These are phyloP conservation scores for Megaptera novaeangliae DNA, from an alignment of 2,113 vertebrate genomes.

Conservation along the genomic window DNA sequence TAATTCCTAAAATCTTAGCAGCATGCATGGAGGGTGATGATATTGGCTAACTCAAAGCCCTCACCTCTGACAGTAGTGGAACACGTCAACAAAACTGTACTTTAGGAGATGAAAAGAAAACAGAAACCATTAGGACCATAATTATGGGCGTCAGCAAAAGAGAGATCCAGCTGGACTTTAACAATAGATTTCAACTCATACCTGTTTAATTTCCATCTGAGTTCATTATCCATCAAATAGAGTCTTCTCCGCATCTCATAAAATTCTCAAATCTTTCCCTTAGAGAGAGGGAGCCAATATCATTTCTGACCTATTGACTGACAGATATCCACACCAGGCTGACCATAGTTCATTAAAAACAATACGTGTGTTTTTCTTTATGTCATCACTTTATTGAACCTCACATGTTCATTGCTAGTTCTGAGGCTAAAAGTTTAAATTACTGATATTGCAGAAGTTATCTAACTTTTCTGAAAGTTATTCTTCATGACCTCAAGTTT, in stretches of 20 bases:
- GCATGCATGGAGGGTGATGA: not conserved
- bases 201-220: not conserved
- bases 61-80: not conserved
- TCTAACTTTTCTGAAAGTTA: slow-evolving; percentile 36
- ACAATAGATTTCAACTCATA: not conserved
- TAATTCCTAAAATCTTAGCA: not conserved
- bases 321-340: not conserved
- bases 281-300: not conserved
- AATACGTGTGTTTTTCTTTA: slow-evolving; percentile 28
- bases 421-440: slow-evolving; percentile 19
- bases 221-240: slow-evolving; percentile 39
- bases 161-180: not conserved
- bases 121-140: slow-evolving; percentile 11
- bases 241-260: not conserved
- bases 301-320: slow-evolving; percentile 30
- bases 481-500: slow-evolving; percentile 5
- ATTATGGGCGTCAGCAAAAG: slow-evolving; percentile 9
- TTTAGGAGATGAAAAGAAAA: slow-evolving; percentile 13
- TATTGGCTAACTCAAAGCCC: not conserved
- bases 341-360: slow-evolving; percentile 27
- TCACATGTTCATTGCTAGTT: not conserved
- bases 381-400: slow-evolving; percentile 24
- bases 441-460: slow-evolving; percentile 44
- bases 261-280: slow-evolving; percentile 6
- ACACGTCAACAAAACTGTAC: not conserved